These are phyloP conservation scores for Sylvietta virens DNA, from an alignment of 2,113 vertebrate genomes.

Conservation along the genomic window DNA sequence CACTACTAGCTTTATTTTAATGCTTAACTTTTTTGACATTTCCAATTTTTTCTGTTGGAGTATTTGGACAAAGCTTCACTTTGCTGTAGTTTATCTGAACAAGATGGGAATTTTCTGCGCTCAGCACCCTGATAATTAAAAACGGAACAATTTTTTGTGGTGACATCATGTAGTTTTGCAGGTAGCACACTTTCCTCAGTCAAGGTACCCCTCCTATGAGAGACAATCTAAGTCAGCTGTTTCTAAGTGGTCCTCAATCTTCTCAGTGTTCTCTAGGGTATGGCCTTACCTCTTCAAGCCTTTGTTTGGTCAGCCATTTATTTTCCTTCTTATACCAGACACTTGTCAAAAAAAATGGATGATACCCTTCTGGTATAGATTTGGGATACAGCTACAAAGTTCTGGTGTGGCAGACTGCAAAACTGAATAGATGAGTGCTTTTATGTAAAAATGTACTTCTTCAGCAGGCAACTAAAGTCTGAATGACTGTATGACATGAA, in stretches of 20 bases:
- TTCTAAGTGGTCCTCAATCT: not conserved
- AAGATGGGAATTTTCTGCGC: not conserved
- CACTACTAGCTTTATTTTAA: not conserved
- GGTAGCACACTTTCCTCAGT: not conserved
- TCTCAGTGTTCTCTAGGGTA: not conserved
- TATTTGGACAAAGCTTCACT: not conserved
- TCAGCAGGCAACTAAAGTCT: not conserved
- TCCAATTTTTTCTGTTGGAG: not conserved
- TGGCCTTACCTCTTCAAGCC: accelerated
- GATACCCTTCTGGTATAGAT: not conserved
- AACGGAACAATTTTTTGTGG: not conserved
- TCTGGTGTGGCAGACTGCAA: not conserved
- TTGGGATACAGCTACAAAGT: not conserved
- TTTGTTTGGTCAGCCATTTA: not conserved
- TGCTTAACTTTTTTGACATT: not conserved
- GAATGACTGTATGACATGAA: not conserved
- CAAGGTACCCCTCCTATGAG: not conserved
- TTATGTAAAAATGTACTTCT: not conserved
- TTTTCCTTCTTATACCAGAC: not conserved
- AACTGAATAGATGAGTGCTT: not conserved
- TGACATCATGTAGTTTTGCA: not conserved
- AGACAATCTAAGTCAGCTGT: not conserved
- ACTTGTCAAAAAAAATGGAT: not conserved
- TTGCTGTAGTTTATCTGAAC: not conserved
- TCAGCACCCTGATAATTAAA: not conserved